Evolutionary conservation across 1,140 invertebrate genomes (phyloP).

Genomic region (Phortica variegata): DNA sequence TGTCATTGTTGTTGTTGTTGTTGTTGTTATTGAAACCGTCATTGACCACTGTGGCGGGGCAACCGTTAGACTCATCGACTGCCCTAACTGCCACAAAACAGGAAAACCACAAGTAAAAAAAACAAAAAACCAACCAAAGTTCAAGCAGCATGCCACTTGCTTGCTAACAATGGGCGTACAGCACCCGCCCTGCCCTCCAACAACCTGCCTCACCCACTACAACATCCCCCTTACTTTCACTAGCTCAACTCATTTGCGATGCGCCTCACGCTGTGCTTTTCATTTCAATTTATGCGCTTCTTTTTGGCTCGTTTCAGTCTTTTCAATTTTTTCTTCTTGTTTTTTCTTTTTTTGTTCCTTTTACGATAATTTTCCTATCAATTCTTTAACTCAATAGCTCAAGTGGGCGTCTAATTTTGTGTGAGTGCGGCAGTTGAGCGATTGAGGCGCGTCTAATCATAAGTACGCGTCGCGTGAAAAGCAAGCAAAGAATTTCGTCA

Average conservation of each 20-base stretch:
- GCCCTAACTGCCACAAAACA: slow-evolving; percentile 8
- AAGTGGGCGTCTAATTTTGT: no score
- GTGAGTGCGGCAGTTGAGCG: slow-evolving; percentile 35
- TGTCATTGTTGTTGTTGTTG: no score
- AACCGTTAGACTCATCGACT: slow-evolving; percentile 25
- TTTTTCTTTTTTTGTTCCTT: slow-evolving; percentile 10
- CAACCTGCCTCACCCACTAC: background rate
- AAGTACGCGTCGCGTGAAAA: slow-evolving; percentile 10
- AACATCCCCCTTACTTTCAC: background rate
- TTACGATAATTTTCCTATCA: no score
- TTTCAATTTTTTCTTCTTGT: slow-evolving; percentile 8
- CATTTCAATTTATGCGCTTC: slow-evolving; percentile 48
- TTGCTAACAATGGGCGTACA: slow-evolving; percentile 1
- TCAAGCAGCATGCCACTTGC: background rate
- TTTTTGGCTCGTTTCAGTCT: no score
- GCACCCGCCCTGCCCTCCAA: slow-evolving; percentile 3
- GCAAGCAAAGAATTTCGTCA: slow-evolving; percentile 6
- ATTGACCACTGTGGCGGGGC: slow-evolving; percentile 8
- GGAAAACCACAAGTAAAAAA: slow-evolving; percentile 2
- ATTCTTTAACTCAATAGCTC: no score
- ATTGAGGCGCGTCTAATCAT: slow-evolving; percentile 39
- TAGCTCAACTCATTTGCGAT: slow-evolving; percentile 48
- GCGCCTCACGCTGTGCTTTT: slow-evolving; percentile 48
- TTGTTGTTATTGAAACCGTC: no score
- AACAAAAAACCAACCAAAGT: background rate